phyloP scores from a whole-genome alignment of 1,140 invertebrate genomes.

The Eueides isabella region DNA sequence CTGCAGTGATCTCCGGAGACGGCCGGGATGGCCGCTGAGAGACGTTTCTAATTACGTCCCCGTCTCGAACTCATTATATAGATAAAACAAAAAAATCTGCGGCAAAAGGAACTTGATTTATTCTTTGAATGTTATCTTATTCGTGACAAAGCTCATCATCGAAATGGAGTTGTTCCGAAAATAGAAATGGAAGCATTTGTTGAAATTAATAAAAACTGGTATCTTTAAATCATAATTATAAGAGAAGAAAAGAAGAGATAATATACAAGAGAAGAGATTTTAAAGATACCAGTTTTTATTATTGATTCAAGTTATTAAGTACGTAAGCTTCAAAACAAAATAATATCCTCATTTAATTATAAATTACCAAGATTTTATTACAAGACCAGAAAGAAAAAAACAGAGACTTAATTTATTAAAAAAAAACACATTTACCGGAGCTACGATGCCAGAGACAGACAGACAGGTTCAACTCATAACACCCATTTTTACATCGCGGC shows the following conservation, averaged over 20 bases:
- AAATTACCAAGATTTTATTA: no score
- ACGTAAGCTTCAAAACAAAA: no score
- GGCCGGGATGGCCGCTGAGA: slow-evolving; percentile 3
- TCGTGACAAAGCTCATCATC: slow-evolving; percentile 2
- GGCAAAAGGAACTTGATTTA: slow-evolving; percentile 15
- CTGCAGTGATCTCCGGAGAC: neutral
- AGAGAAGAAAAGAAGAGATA: neutral
- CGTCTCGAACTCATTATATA: slow-evolving; percentile 22
- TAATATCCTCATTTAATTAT: no score
- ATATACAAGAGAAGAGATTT: no score
- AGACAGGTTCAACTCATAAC: no score
- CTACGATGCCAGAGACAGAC: no score
- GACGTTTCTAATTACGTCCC: slow-evolving; percentile 23
- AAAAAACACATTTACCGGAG: no score
- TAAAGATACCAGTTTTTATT: no score
- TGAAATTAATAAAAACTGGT: neutral
- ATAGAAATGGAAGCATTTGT: neutral
- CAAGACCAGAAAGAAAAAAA: no score
- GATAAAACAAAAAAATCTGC: slow-evolving; percentile 4
- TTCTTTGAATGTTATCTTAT: slow-evolving; percentile 4
- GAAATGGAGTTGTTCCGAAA: neutral
- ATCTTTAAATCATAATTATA: neutral
- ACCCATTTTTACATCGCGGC: no score
- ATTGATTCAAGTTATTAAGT: no score
- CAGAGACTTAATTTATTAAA: no score